A percentile compares a stretch with the other conserved stretches of the same genome.
phyloP scores from a whole-genome alignment of 2,888 invertebrate genomes.

The Pammene fasciana region DNA sequence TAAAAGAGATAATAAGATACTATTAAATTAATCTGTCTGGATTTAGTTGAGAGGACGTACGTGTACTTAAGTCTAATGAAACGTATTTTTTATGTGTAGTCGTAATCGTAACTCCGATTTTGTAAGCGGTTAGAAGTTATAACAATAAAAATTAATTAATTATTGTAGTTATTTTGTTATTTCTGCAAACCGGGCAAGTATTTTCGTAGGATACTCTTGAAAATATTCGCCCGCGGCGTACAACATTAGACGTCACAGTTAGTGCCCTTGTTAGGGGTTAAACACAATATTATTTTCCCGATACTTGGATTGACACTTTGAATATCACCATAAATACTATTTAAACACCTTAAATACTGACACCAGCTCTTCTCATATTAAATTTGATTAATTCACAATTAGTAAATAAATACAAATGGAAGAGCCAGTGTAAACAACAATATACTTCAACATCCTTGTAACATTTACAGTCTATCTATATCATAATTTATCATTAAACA shows the following conservation, averaged over 20 bases:
- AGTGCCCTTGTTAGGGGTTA: conserved; percentile 69
- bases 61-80: conserved; percentile 28
- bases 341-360: neutral
- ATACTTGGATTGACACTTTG: conserved; percentile 80
- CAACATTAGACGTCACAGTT: conserved; percentile 58
- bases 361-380: conserved; percentile 14
- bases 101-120: conserved; percentile 45
- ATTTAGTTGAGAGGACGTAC: conserved; percentile 24
- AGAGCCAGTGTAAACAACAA: conserved; percentile 49
- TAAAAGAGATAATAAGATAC: conserved; percentile 6
- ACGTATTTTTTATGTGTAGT: conserved; percentile 42
- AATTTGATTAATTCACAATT: neutral
- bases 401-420: conserved; percentile 2
- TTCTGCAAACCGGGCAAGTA: conserved; percentile 56
- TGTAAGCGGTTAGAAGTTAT: conserved; percentile 62
- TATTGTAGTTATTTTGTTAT: conserved; percentile 68
- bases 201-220: conserved; percentile 43
- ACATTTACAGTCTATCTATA: conserved; percentile 8
- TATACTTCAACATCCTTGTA: conserved; percentile 1
- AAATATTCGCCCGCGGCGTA: conserved; percentile 54
- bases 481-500: neutral
- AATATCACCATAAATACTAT: conserved; percentile 64
- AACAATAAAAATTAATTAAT: conserved; percentile 56
- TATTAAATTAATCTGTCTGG: neutral
- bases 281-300: conserved; percentile 64